Evolutionary conservation across 2,888 invertebrate genomes (phyloP).

Genomic region (Pardosa pseudoannulata): DNA sequence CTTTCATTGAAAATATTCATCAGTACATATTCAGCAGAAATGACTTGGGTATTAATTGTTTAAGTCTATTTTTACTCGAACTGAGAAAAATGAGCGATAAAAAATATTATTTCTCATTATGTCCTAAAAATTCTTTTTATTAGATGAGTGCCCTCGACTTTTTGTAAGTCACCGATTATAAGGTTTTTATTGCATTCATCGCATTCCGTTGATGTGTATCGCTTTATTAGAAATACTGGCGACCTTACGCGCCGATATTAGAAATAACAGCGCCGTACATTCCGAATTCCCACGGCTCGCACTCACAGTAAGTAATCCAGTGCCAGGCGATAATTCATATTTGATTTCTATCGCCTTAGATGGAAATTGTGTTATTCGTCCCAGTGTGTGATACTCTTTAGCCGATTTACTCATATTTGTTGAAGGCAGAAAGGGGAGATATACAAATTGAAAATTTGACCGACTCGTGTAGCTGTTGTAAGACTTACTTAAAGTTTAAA

Average conservation of each 20-base stretch:
- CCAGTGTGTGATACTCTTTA: neutral
- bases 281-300: neutral
- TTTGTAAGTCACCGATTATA: neutral
- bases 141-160: no score
- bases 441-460: no score
- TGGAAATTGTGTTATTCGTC: neutral
- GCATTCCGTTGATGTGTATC: neutral
- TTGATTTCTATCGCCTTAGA: slow-evolving; percentile 14
- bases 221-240: neutral
- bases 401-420: neutral
- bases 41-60: no score
- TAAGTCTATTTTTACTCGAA: no score
- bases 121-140: no score
- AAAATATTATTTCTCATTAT: no score
- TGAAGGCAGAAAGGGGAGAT: no score
- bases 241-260: neutral
- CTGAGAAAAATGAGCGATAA: no score
- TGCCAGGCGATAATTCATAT: neutral
- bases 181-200: neutral
- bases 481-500: no score
- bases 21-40: no score
- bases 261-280: neutral
- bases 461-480: no score
- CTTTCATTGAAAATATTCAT: no score
- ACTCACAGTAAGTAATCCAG: neutral